Percentiles rank a stretch among this genome's conserved stretches.
These are phyloP conservation scores for Natrix natrix DNA, from an alignment of 2,797 vertebrate genomes.

Conservation along the genomic window DNA sequence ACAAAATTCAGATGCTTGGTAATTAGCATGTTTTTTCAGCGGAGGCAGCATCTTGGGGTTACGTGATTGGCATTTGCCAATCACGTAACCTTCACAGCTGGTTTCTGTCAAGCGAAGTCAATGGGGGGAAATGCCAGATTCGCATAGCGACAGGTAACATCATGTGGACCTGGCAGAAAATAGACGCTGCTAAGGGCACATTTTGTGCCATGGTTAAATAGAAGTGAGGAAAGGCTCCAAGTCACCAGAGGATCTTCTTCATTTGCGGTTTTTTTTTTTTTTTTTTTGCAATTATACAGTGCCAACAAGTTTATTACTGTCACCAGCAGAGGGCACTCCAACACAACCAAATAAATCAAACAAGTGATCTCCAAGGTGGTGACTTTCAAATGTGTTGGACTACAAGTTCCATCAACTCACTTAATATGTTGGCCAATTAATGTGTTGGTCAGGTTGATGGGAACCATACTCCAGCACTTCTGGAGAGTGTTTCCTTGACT, in stretches of 20 bases:
- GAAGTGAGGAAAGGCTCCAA: not conserved
- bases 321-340: conserved; percentile 19
- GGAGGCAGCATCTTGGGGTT: not conserved
- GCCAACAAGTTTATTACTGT: not conserved
- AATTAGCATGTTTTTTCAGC: not conserved
- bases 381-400: not conserved
- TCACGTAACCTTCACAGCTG: not conserved
- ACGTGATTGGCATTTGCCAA: not conserved
- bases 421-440: not conserved
- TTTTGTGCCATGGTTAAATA: not conserved
- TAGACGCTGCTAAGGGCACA: not conserved
- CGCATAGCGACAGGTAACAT: not conserved
- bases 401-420: not conserved
- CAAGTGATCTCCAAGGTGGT: not conserved
- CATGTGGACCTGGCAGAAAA: not conserved
- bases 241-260: not conserved
- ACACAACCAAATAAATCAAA: conserved; percentile 2
- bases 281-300: not conserved
- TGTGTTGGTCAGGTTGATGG: not conserved
- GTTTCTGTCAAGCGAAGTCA: not conserved
- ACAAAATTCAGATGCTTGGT: not conserved
- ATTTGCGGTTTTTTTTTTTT: too few relatives aligned
- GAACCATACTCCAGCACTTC: not conserved
- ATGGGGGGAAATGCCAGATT: not conserved
- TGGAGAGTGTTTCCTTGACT: not conserved